Evolutionary conservation across 2,888 invertebrate species (phyloP), one percentile per base, ranked within the genome.

Genomic region (Rhorus exstirpatorius): DNA sequence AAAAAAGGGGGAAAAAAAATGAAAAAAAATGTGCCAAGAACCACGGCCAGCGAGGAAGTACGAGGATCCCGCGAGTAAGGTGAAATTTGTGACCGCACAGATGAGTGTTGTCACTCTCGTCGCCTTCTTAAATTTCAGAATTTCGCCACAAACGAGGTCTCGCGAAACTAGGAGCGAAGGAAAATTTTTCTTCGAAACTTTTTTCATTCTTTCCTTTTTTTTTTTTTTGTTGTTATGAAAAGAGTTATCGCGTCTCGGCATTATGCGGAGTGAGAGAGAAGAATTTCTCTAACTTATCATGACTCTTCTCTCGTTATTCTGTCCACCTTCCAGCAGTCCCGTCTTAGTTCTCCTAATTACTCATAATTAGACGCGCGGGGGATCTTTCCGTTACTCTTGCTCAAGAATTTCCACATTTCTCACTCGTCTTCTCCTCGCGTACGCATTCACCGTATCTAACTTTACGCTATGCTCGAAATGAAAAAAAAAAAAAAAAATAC

Each of bases 271-370:
- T 58, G 58, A n/a, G 44, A 19, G 38, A 14, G 61, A 26, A n/a
- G 41, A 26, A 12, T 26, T 55, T 38, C 38, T 46, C n/a, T 65
- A 19, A 6, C 6, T 44, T 38, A 1, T 44, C 21, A 1, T 24
- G 12, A 21, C 35, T 35, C 41, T 70, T 65, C 67, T 68, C 55
- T 58, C 63, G 44, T 49, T 65, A 19, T 58, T 80, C 65, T 71
- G 71, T 21, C 41, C 63, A 41, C 46, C 60, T 19, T 44, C 60
- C 41, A 65, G 14, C 41, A 51, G 58, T 26, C 8, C 41, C 68
- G 17, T 49, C 78, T 82, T 84, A 77, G 79, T 82, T 77, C 58
- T 60, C 63, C 60, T 79, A 77, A 82, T 84, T 79, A 80, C 72
- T 79, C 79, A 74, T 82, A 79, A 84, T 79, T 80, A 77, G 75